Percentiles rank a stretch among this genome's conserved stretches.
phyloP scores from a whole-genome alignment of 2,797 vertebrate species.

The Fistularia tabacaria region DNA sequence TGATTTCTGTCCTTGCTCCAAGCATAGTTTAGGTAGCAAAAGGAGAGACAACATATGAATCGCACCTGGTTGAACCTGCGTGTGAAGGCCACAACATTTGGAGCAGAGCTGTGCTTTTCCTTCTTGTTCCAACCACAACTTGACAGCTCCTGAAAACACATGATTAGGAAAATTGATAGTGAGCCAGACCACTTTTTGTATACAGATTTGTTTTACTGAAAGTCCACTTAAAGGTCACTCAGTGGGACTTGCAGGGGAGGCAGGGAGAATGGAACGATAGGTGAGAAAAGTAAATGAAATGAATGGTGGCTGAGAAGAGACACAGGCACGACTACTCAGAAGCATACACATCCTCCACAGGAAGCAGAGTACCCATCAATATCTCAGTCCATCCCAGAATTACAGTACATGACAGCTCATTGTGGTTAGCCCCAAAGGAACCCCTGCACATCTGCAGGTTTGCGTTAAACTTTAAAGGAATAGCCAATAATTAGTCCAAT shows the following conservation, averaged over 20 bases:
- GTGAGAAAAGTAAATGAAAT: not conserved
- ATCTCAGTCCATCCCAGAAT: too few relatives aligned
- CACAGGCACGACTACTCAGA: not conserved
- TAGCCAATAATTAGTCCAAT: too few relatives aligned
- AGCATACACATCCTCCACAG: too few relatives aligned
- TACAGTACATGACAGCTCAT: too few relatives aligned
- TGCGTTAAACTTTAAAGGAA: too few relatives aligned
- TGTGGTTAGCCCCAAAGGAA: too few relatives aligned
- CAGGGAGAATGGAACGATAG: too few relatives aligned
- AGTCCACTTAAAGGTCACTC: not conserved
- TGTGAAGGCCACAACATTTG: slow-evolving; percentile 98
- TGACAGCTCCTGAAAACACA: slow-evolving; percentile 87
- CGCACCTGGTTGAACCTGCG: slow-evolving; percentile 98
- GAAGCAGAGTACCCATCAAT: too few relatives aligned
- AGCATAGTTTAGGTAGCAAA: not conserved
- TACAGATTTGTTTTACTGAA: not conserved
- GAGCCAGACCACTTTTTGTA: slow-evolving; percentile 1
- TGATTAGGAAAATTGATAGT: slow-evolving; percentile 8
- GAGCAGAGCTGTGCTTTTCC: slow-evolving; percentile 96
- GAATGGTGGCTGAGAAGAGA: not conserved
- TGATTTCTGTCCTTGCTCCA: too few relatives aligned
- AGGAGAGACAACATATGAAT: slow-evolving; percentile 12
- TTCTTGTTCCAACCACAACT: slow-evolving; percentile 99
- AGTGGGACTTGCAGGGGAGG: not conserved
- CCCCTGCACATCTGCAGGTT: too few relatives aligned